phyloP scores from a whole-genome alignment of 2,797 vertebrate genomes.

The Semotilus atromaculatus region DNA sequence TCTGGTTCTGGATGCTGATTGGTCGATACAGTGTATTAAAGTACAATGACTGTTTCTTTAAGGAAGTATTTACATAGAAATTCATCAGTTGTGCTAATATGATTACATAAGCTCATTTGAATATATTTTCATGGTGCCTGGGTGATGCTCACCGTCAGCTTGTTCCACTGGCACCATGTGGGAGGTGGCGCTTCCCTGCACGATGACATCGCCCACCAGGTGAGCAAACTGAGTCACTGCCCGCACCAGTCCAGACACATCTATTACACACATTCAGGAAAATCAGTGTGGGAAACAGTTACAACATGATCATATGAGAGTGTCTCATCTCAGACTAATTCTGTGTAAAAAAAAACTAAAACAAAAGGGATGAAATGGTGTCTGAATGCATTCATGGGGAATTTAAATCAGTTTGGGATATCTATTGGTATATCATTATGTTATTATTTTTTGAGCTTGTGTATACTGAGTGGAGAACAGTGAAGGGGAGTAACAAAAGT shows the following conservation, averaged over 20 bases:
- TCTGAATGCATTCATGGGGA: not conserved
- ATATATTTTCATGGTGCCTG: not conserved
- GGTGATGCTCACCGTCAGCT: slow-evolving; percentile 80
- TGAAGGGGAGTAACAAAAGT: not conserved
- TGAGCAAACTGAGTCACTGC: slow-evolving; percentile 88
- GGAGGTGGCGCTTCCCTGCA: slow-evolving; percentile 89
- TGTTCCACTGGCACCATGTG: slow-evolving; percentile 89
- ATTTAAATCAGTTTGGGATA: not conserved
- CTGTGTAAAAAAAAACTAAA: not conserved
- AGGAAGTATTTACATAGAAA: not conserved
- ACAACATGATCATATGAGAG: not conserved
- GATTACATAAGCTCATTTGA: not conserved
- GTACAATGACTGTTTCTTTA: not conserved
- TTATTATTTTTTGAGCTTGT: not conserved
- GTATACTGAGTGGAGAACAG: not conserved
- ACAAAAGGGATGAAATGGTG: not conserved
- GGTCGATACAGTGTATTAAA: not conserved
- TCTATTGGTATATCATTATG: not conserved
- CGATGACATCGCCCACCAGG: slow-evolving; percentile 88
- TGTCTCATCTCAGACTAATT: not conserved
- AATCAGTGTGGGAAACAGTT: not conserved
- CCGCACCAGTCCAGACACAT: slow-evolving; percentile 80
- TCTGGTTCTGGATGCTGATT: not conserved
- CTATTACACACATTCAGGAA: slow-evolving; percentile 65
- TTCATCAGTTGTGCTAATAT: not conserved